phyloP scores from a whole-genome alignment of 2,888 invertebrate genomes.

The Torymus texanus region DNA sequence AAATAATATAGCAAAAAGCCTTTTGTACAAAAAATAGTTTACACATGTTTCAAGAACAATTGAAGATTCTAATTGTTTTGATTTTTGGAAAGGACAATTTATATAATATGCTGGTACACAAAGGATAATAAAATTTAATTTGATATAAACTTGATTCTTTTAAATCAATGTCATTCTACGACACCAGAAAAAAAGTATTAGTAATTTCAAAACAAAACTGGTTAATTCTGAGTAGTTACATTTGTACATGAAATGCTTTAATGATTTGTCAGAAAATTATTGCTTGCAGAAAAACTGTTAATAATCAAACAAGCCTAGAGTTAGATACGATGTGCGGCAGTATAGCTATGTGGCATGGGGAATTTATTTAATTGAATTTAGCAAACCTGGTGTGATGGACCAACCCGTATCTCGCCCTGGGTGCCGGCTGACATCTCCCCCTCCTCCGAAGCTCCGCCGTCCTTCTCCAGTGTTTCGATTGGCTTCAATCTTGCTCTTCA shows the following conservation, averaged over 20 bases:
- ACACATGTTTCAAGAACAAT: neutral
- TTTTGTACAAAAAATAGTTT: too few relatives aligned
- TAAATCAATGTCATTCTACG: conserved; percentile 3
- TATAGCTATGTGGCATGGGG: conserved; percentile 70
- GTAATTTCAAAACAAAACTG: conserved; percentile 17
- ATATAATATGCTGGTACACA: conserved; percentile 19
- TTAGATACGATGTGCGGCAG: conserved; percentile 70
- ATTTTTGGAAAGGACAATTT: conserved; percentile 5
- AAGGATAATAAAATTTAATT: conserved; percentile 22
- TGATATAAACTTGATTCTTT: neutral
- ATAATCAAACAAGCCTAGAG: conserved; percentile 66
- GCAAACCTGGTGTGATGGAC: conserved; percentile 84
- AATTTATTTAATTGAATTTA: conserved; percentile 59
- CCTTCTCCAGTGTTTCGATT: conserved; percentile 75
- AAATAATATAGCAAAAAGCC: too few relatives aligned
- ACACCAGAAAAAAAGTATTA: neutral
- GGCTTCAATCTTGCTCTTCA: conserved; percentile 72
- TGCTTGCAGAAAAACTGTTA: conserved; percentile 14
- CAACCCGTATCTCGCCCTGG: conserved; percentile 87
- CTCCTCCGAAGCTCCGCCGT: conserved; percentile 75
- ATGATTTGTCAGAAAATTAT: conserved; percentile 10
- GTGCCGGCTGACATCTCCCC: conserved; percentile 80
- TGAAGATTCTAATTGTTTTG: neutral
- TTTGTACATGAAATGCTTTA: conserved; percentile 13
- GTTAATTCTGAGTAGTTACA: neutral